Conservation (phyloP, 2,113 vertebrate species). For the Gallinago undulata region DNA sequence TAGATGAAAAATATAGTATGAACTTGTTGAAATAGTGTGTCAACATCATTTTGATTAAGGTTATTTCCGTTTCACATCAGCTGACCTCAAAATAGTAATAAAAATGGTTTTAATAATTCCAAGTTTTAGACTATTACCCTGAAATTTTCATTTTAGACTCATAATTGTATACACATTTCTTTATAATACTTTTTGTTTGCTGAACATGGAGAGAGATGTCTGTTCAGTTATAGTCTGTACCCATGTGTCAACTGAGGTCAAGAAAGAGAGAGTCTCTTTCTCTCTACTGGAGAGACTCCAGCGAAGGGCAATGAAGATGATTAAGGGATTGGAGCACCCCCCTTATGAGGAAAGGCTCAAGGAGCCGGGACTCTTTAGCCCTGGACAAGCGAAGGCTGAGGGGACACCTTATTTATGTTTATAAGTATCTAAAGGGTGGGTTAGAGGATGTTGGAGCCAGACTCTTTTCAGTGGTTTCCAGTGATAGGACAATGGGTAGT, state of each 20-base stretch:
- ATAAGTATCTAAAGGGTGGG: no score
- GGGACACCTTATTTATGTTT: no score
- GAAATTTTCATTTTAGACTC: not conserved
- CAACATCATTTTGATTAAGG: not conserved
- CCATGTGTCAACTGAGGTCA: not conserved
- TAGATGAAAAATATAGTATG: not conserved
- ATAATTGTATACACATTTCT: not conserved
- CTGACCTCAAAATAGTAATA: not conserved
- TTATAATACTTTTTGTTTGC: not conserved
- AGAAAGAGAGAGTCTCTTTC: no score
- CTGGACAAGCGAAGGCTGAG: no score
- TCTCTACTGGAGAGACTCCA: not conserved
- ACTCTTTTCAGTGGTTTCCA: no score
- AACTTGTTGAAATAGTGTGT: not conserved
- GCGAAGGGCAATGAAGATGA: no score
- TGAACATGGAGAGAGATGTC: not conserved
- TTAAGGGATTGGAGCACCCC: no score
- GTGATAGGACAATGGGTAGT: no score
- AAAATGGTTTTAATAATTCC: not conserved
- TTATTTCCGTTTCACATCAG: not conserved
- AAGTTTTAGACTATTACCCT: not conserved
- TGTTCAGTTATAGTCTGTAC: not conserved
- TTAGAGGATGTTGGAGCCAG: no score
- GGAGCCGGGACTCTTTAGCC: no score
- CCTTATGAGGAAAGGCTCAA: no score